These are phyloP conservation scores for Engystomops pustulosus DNA, from an alignment of 2,113 vertebrate species.

Conservation along the genomic window DNA sequence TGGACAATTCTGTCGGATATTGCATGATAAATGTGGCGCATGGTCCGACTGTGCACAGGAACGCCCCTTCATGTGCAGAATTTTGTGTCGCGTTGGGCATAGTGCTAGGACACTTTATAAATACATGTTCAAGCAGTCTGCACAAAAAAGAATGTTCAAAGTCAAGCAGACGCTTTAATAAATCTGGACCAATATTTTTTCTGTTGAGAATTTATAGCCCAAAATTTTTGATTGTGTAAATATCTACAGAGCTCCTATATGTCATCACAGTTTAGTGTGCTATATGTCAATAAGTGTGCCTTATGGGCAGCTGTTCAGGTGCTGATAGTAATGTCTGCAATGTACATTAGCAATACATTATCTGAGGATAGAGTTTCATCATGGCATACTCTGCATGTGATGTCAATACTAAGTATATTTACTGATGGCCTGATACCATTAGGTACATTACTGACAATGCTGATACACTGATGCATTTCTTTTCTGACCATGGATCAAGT, in stretches of 20 bases:
- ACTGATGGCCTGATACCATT: neutral
- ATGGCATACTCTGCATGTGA: neutral
- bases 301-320: neutral
- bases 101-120: too few species aligned
- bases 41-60: too few species aligned
- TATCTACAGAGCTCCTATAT: neutral
- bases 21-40: too few species aligned
- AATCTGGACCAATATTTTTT: too few species aligned
- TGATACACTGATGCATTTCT: neutral
- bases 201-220: neutral
- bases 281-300: neutral
- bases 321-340: neutral
- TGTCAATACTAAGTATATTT: neutral
- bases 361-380: neutral
- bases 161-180: too few species aligned
- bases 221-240: neutral
- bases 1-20: too few species aligned
- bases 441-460: too few species aligned
- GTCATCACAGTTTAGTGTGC: neutral
- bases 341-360: slow-evolving; percentile 20
- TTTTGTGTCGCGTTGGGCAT: too few species aligned
- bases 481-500: neutral
- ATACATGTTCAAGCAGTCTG: too few species aligned
- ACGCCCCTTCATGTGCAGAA: too few species aligned
- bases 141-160: too few species aligned